Base-by-base conservation (phyloP, 2,888 invertebrate species). In the Halictus ligatus region DNA sequence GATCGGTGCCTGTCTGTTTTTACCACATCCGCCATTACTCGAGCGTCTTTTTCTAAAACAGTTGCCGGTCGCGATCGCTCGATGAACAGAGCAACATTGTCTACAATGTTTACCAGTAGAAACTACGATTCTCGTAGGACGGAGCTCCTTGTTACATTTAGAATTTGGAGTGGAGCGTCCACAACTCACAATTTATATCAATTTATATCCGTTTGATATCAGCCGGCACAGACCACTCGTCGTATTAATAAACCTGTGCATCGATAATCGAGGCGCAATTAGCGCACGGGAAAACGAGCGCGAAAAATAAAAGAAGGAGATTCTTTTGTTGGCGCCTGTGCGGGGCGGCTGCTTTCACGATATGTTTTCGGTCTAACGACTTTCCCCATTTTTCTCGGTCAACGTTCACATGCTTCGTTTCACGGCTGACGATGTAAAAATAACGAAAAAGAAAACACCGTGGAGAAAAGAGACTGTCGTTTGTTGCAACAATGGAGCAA, bases 311-410 rank as follows among this genome's bases (percentile, higher is more conserved):
- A 35, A 40, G 40, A 40, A 69, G 60, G 29, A 12, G 69, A 69
- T 67, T 74, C 73, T 71, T 77, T 75, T 75, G 73, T 40, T 43
- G 71, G 25, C 29, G 69, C 21, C 74, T 43, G 25, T n/a, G 80
- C 46, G 67, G 67, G 29, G 8, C 18, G 29, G 67, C 35, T 35
- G 79, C 73, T 84, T 84, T 84, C 73, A 18, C 73, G 58, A 50
- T 73, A 58, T 73, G 35, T 67, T 83, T 54, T 69, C 86, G 80
- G 84, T 90, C 87, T 87, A 82, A 84, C 84, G 74, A 78, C 74
- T 85, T 84, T 72, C 73, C 80, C 85, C 77, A 79, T 84, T 80
- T 82, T 83, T 79, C 83, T 69, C 78, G 46, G 29, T 72, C 67
- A 58, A n/a, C 76, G 77, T 82, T 75, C 69, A 74, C 77, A 81